A percentile compares a stretch with the other conserved stretches of the same genome.
phyloP scores from a whole-genome alignment of 2,888 invertebrate genomes.

The Andrena camellia region DNA sequence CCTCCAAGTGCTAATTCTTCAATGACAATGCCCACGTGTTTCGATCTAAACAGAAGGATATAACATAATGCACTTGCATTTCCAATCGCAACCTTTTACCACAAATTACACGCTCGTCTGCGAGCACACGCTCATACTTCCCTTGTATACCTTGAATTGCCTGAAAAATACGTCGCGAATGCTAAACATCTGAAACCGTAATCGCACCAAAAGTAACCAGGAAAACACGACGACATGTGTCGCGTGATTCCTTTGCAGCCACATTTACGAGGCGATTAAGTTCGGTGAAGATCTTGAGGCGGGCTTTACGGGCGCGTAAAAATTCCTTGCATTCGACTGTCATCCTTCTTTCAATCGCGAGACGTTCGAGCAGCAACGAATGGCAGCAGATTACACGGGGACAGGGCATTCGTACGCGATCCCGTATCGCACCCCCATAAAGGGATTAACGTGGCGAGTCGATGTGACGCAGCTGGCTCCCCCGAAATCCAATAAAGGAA shows the following conservation, averaged over 20 bases:
- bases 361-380: background rate
- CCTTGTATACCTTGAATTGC: too few species aligned
- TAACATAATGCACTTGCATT: too few species aligned
- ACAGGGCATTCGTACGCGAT: background rate
- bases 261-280: constrained; percentile 16
- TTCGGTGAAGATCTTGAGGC: background rate
- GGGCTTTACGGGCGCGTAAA: constrained; percentile 8
- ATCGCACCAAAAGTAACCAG: constrained; percentile 2
- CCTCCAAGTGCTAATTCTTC: too few species aligned
- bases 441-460: constrained; percentile 1
- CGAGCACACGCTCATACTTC: too few species aligned
- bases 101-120: too few species aligned
- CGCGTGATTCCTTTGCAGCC: constrained; percentile 1
- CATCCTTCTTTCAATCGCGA: background rate
- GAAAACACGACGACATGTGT: background rate
- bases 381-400: background rate
- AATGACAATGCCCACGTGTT: too few species aligned
- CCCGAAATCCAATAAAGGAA: background rate
- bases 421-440: background rate
- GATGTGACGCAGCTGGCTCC: background rate
- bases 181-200: background rate
- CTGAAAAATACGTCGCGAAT: too few species aligned
- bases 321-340: constrained; percentile 3
- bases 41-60: too few species aligned
- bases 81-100: too few species aligned